These are phyloP conservation scores for Chrysopilus asiliformis DNA, from an alignment of 2,888 invertebrate genomes.

Conservation along the genomic window DNA sequence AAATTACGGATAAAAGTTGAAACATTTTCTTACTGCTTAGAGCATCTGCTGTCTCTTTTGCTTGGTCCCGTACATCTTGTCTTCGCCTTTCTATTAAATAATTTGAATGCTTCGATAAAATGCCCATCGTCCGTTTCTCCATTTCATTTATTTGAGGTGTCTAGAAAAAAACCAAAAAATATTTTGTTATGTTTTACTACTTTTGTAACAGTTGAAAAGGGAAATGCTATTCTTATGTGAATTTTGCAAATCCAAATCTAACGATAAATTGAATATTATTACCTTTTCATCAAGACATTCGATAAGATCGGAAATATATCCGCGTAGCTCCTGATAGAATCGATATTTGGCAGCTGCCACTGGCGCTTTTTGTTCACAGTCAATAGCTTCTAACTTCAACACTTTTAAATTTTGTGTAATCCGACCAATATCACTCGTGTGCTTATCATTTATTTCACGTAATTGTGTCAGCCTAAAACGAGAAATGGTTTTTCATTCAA, in stretches of 20 bases:
- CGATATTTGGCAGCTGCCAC: slow-evolving; percentile 68
- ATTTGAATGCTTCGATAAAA: slow-evolving; percentile 57
- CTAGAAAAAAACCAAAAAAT: slow-evolving; percentile 25
- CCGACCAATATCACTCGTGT: slow-evolving; percentile 33
- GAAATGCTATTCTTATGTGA: too few relatives aligned
- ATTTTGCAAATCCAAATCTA: too few relatives aligned
- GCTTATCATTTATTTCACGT: slow-evolving; percentile 40
- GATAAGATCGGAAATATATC: slow-evolving; percentile 90
- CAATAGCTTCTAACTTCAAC: slow-evolving; percentile 38
- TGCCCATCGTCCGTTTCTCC: slow-evolving; percentile 62
- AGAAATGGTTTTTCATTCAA: not conserved
- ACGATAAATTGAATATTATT: slow-evolving; percentile 23
- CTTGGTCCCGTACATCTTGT: slow-evolving; percentile 88
- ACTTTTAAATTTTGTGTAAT: slow-evolving; percentile 35
- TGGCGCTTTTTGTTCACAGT: slow-evolving; percentile 36
- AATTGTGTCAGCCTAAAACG: slow-evolving; percentile 41
- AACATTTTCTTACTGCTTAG: too few relatives aligned
- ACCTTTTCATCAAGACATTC: slow-evolving; percentile 98
- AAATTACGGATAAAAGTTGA: too few relatives aligned
- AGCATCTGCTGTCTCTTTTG: slow-evolving; percentile 71
- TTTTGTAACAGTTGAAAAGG: not conserved
- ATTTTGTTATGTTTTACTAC: not conserved
- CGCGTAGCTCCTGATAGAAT: slow-evolving; percentile 90
- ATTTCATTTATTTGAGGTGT: slow-evolving; percentile 59
- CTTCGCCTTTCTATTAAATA: slow-evolving; percentile 71